These are phyloP conservation scores for Drosophila incognita DNA, from an alignment of 2,888 invertebrate species.

Conservation along the genomic window DNA sequence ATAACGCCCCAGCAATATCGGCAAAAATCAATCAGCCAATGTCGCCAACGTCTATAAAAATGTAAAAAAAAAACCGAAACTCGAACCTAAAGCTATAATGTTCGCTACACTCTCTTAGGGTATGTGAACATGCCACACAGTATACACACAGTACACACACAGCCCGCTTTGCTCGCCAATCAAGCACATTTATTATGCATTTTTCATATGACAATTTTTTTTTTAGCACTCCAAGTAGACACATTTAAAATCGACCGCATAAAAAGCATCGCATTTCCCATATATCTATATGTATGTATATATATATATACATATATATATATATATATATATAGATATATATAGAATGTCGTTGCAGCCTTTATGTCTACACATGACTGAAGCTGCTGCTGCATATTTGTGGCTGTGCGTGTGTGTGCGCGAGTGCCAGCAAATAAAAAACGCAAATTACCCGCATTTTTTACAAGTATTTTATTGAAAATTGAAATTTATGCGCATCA, in stretches of 20 bases:
- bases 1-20: conserved; percentile 52
- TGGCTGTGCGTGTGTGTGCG: conserved; percentile 21
- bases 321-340: conserved; percentile 8
- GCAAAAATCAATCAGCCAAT: conserved; percentile 68
- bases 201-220: conserved; percentile 74
- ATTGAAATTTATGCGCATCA: conserved; percentile 73
- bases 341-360: conserved; percentile 42
- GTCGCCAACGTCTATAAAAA: conserved; percentile 52
- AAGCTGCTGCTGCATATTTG: conserved; percentile 42
- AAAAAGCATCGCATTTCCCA: conserved; percentile 58
- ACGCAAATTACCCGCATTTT: conserved; percentile 81
- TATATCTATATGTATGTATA: conserved; percentile 15
- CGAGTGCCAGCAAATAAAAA: conserved; percentile 37
- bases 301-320: neutral
- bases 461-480: conserved; percentile 71
- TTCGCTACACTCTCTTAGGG: conserved; percentile 48
- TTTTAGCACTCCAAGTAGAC: conserved; percentile 64
- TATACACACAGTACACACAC: neutral
- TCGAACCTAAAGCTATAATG: conserved; percentile 16
- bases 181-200: conserved; percentile 77
- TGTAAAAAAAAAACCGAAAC: conserved; percentile 20
- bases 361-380: conserved; percentile 56
- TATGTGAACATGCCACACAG: conserved; percentile 51
- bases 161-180: conserved; percentile 51
- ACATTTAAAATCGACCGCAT: conserved; percentile 76